Evolutionary conservation across 2,113 vertebrate species (phyloP), one percentile per base, ranked within the genome.

Genomic region (Pelmatolapia mariae): DNA sequence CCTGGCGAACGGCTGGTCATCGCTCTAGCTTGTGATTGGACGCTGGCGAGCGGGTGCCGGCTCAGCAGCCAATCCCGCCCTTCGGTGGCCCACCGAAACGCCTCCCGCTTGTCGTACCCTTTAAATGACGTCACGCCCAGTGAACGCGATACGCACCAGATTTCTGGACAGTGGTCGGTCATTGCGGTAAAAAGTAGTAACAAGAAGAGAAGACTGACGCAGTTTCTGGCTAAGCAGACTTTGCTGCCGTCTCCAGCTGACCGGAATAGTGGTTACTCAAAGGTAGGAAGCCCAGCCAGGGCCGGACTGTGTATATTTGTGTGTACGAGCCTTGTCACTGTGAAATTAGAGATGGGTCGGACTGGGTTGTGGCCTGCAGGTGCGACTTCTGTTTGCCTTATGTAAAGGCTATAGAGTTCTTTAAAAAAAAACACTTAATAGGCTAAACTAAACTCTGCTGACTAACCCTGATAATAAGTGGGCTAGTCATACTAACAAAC

Each of bases 351-450:
- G 43, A 43, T 38, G 89, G 57, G 54, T 22, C 80, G 5, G 73
- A 52, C 11, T 43, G 89, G 89, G 85, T 24, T 84, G 85, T 86
- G 95, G 95, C 95, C 94, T 95, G 91, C 91, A 95, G 87, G 80
- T 94, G 80, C 89, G 19, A 19, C 57, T 89, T 83, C n/a, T 43
- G 7, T 24, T 40, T n/a, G 8, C 8, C 45, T 31, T 11, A 4
- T 80, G 5, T 29, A 24, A 53, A 6, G 16, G n/a, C 8, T 36
- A 12, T 5, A 5, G 10, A 40, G 29, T 29, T 83, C 11, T 50
- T 81, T 4, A 31, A 61, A 57, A 56, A 24, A 5, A 8, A 29
- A 2, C 19, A 66, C 10, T 22, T 66, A 66, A 31, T 11, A 56
- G n/a, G 12, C 3, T 22, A 78, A 45, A 7, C 6, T 22, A 61